Evolutionary conservation across 2,888 invertebrate species (phyloP), one percentile per base, ranked within the genome.

Genomic region (Hipparchia semele): DNA sequence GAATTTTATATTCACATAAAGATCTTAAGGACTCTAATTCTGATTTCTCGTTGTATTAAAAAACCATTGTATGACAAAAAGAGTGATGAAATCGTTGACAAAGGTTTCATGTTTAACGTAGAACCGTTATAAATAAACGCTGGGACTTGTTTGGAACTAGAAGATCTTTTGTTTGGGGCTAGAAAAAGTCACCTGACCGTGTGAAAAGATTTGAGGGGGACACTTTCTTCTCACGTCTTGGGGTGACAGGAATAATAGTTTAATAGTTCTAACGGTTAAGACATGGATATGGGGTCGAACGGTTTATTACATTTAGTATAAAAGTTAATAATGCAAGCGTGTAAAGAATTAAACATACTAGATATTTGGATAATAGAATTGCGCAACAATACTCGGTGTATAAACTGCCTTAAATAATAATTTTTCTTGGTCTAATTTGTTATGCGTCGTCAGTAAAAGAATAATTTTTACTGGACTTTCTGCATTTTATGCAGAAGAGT

Each of bases 141-240:
- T 3, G 68, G 59, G 60, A 69, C 53, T 61, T 51, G 61, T 12
- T 68, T 12, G 61, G 71, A 51, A 64, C 62, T 49, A 70, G 69
- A 66, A 71, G 54, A 71, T 54, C 53, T 65, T 84, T 80, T 78
- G 84, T 81, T 54, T 12, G 68, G 69, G 45, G 53, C 51, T 69
- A 69, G 69, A 69, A 69, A 61, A 69, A 68, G 59, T 76, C 90
- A 90, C 90, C 90, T 90, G 90, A 90, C 82, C 87, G 89, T 90
- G 90, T 82, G 90, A 89, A 82, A 78, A 82, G 77, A 79, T 80
- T 75, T 76, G 23, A 58, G 13, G 71, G 71, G 73, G 72, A 45
- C 56, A 64, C 56, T 68, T 72, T 66, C 67, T 68, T 68, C 72
- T 68, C 68, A 70, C 70, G 67, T 70, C 71, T 71, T 67, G 73